phyloP scores from a whole-genome alignment of 2,113 vertebrate species.

The Cavia porcellus region DNA sequence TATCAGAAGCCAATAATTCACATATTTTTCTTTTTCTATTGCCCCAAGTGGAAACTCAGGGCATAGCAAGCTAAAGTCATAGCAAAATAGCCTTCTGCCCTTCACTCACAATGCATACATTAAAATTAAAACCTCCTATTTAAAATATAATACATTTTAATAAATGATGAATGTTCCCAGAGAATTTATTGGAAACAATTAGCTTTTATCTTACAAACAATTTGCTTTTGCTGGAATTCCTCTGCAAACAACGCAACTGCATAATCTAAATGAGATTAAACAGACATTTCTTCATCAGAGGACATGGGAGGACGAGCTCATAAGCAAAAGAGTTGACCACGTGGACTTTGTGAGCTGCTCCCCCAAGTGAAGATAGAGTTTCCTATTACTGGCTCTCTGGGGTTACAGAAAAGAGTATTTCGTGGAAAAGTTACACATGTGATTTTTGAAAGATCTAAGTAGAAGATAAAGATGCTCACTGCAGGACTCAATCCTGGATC shows the following conservation, averaged over 20 bases:
- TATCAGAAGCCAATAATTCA: background rate
- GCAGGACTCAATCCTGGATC: background rate
- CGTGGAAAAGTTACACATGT: background rate
- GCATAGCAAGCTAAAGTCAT: background rate
- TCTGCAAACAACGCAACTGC: background rate
- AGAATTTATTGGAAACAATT: conserved; percentile 31
- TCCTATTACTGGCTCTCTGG: background rate
- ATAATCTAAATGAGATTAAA: conserved; percentile 21
- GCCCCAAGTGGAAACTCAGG: background rate
- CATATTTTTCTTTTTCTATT: background rate
- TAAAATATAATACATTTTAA: conserved; percentile 41
- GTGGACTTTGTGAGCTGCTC: background rate
- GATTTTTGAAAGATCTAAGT: background rate
- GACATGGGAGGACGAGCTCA: background rate
- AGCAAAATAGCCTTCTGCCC: background rate
- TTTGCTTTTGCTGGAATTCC: conserved; percentile 33
- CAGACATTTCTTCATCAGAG: background rate
- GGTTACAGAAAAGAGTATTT: background rate
- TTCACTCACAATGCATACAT: conserved; percentile 8
- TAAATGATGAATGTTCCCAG: conserved; percentile 22
- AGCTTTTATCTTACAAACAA: conserved; percentile 5
- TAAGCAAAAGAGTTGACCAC: background rate
- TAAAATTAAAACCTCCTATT: conserved; percentile 25
- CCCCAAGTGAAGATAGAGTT: background rate
- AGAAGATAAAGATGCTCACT: background rate